A percentile compares a stretch with the other conserved stretches of the same genome.
Evolutionary conservation across 2,113 vertebrate species (phyloP).

Genomic region (Xenopus tropicalis): DNA sequence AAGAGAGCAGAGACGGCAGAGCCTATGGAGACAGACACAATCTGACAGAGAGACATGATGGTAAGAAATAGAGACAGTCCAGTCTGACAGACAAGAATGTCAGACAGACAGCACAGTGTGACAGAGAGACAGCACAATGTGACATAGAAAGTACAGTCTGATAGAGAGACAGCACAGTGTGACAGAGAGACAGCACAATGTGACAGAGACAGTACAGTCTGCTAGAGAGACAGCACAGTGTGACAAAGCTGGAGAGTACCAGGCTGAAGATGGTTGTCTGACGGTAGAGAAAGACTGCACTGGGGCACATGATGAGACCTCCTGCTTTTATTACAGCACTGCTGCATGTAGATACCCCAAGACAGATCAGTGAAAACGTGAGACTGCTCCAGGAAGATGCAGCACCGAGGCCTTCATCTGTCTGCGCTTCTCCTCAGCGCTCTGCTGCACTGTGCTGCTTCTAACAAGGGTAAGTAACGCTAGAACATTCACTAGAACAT

Average conservation of each 20-base stretch:
- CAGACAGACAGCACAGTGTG: not conserved
- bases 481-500: too few species aligned
- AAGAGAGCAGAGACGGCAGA: too few species aligned
- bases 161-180: too few species aligned
- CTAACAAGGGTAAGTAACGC: slow-evolving; percentile 67
- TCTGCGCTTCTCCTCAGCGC: slow-evolving; percentile 53
- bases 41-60: not conserved
- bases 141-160: not conserved
- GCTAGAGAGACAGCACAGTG: too few species aligned
- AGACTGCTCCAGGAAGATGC: slow-evolving; percentile 13
- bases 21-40: not conserved
- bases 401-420: slow-evolving; percentile 42
- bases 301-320: not conserved
- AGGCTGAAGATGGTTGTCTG: not conserved
- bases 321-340: not conserved
- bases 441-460: slow-evolving; percentile 51
- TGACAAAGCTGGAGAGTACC: too few species aligned
- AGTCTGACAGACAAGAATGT: not conserved
- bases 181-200: not conserved
- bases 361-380: too few species aligned
- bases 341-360: not conserved
- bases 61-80: not conserved
- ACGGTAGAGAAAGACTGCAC: not conserved
- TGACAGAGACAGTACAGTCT: not conserved
- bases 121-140: not conserved